These are phyloP conservation scores for Nomada fabriciana DNA, from an alignment of 2,888 invertebrate genomes.

Conservation along the genomic window DNA sequence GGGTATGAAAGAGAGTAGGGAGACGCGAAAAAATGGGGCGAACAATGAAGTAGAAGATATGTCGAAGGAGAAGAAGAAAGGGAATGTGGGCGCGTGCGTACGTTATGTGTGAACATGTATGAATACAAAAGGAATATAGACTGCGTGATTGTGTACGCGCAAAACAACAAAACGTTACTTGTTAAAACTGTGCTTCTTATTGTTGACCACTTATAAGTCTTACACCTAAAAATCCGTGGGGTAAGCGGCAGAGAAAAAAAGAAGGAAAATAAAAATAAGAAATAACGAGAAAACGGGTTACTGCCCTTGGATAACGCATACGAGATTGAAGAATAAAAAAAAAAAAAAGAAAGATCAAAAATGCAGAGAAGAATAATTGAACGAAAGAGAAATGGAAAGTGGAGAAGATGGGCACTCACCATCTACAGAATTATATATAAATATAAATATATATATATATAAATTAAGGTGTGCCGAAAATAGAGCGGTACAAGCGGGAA, in stretches of 20 bases:
- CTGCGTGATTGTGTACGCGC: slow-evolving; percentile 30
- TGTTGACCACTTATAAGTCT: slow-evolving; percentile 79
- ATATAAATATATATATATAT: slow-evolving; percentile 36
- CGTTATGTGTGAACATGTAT: neutral
- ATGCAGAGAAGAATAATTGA: neutral
- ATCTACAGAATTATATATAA: slow-evolving; percentile 53
- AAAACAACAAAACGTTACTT: slow-evolving; percentile 73
- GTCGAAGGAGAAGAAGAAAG: slow-evolving; percentile 3
- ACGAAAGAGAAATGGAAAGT: neutral
- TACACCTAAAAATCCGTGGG: slow-evolving; percentile 59
- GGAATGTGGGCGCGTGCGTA: slow-evolving; percentile 2
- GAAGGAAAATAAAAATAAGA: slow-evolving; percentile 16
- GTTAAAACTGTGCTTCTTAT: slow-evolving; percentile 77
- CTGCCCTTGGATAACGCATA: slow-evolving; percentile 31
- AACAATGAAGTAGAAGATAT: neutral
- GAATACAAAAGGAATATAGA: slow-evolving; percentile 23
- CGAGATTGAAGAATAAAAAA: slow-evolving; percentile 3
- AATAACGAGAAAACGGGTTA: slow-evolving; percentile 12
- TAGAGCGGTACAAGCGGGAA: slow-evolving; percentile 45
- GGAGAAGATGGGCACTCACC: slow-evolving; percentile 43
- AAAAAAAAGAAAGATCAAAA: neutral
- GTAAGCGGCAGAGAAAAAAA: slow-evolving; percentile 31
- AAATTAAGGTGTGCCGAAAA: slow-evolving; percentile 50
- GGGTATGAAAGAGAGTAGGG: slow-evolving; percentile 33
- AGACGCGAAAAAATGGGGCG: neutral